These are phyloP conservation scores for Opisthocomus hoazin DNA, from an alignment of 2,113 vertebrate species.

Conservation along the genomic window DNA sequence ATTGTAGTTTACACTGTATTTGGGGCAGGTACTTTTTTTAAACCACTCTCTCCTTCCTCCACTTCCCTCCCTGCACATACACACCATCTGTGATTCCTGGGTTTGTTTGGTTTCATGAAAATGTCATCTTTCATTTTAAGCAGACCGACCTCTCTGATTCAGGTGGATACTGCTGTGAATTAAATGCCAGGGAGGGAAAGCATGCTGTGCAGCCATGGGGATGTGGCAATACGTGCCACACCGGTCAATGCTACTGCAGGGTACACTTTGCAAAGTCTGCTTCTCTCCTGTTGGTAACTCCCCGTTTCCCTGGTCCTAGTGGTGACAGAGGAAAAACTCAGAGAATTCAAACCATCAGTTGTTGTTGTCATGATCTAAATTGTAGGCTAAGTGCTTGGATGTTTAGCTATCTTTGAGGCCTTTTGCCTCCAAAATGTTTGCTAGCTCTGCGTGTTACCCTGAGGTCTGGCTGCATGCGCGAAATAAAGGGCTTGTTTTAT, in stretches of 20 bases:
- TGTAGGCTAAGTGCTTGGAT: background rate
- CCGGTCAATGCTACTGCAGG: background rate
- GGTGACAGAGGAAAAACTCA: background rate
- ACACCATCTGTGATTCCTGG: constrained; percentile 39
- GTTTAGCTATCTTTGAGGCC: background rate
- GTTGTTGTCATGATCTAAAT: background rate
- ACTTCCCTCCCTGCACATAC: background rate
- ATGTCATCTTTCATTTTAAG: background rate
- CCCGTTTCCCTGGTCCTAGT: background rate
- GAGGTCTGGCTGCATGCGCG: background rate
- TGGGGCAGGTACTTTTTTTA: constrained; percentile 22
- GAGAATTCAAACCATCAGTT: background rate
- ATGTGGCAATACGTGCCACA: background rate
- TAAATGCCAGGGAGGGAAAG: background rate
- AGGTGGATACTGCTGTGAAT: background rate
- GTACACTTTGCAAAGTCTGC: background rate
- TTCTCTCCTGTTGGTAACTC: background rate
- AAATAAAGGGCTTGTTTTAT: background rate
- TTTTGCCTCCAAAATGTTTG: background rate
- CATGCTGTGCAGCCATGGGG: background rate
- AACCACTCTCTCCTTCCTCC: background rate
- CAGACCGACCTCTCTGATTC: background rate
- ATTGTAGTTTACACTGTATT: background rate
- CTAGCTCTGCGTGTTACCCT: background rate
- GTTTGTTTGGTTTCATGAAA: background rate